Conservation (phyloP, 2,797 vertebrate species). For the Hypotaenidia okinawae region DNA sequence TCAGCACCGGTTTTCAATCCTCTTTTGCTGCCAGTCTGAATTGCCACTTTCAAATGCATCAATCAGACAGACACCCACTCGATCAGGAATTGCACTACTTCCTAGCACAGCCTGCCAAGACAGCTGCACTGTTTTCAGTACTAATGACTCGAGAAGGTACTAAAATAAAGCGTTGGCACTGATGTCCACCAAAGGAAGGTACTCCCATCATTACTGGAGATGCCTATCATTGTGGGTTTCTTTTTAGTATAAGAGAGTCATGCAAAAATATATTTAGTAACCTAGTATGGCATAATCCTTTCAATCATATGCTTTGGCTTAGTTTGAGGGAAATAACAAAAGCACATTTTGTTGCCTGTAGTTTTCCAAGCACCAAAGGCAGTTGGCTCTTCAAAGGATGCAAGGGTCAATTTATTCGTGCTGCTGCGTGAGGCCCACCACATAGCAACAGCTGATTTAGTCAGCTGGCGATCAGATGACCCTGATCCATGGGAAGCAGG, state of each 20-base stretch:
- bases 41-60: slow-evolving; percentile 14
- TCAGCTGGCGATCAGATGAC: slow-evolving; percentile 47
- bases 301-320: not conserved
- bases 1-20: not conserved
- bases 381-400: not conserved
- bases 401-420: not conserved
- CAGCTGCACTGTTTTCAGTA: slow-evolving; percentile 4
- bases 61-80: not conserved
- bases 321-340: not conserved
- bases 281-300: not conserved
- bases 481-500: not conserved
- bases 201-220: not conserved
- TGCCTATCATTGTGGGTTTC: not conserved
- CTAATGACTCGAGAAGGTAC: slow-evolving; percentile 8
- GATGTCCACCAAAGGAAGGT: not conserved
- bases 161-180: slow-evolving; percentile 47
- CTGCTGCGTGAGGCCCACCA: not conserved
- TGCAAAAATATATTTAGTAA: slow-evolving; percentile 36
- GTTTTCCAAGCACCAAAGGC: not conserved
- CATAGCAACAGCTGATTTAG: slow-evolving; percentile 2
- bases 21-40: slow-evolving; percentile 14
- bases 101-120: slow-evolving; percentile 21
- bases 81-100: slow-evolving; percentile 9
- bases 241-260: not conserved
- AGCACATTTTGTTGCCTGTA: not conserved